Evolutionary conservation across 2,797 vertebrate genomes (phyloP), one percentile per base, ranked within the genome.

Genomic region (Esox lucius): DNA sequence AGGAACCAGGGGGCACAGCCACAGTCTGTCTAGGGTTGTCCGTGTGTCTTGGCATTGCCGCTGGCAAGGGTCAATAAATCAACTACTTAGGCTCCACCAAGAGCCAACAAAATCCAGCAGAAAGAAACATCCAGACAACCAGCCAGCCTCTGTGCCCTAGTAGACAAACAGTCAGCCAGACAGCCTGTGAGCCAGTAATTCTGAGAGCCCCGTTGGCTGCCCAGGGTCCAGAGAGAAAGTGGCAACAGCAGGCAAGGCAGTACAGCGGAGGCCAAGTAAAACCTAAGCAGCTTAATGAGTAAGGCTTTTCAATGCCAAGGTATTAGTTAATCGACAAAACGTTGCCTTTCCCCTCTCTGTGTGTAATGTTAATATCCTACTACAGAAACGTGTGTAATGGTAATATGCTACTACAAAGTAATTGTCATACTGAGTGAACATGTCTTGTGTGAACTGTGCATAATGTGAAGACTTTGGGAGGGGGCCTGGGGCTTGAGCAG

Each of bases 251-350:
- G 39, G 39, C 39, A 42, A 42, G 39, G 39, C 39, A 42, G 39
- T 42, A 42, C 39, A 42, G 12, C 42, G 12, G 42, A 12, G 42
- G n/a, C 56, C 56, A 59, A 59, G 56, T 56, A 11, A 3, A 46
- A 11, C 9, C n/a, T 59, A 59, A 22, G 56, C 56, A 7, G n/a
- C 56, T 59, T 59, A 59, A 59, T 59, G 56, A 59, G 56, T 7
- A 59, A 59, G 51, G n/a, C 51, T 56, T 5, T 16, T 56, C 51
- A 16, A 26, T 64, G 26, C 24, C 62, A 56, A 19, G 28, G 26
- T 31, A 65, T 65, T 65, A 65, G 64, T 65, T 17, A 6, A 31
- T 65, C 28, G 26, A 65, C 64, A 65, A 65, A 64, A 64, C 16
- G 26, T 64, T 64, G 64, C 64, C 16, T 65, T 33, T 6, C 24